Evolutionary conservation across 1,140 invertebrate species (phyloP).

Genomic region (Drosophila sturtevanti): DNA sequence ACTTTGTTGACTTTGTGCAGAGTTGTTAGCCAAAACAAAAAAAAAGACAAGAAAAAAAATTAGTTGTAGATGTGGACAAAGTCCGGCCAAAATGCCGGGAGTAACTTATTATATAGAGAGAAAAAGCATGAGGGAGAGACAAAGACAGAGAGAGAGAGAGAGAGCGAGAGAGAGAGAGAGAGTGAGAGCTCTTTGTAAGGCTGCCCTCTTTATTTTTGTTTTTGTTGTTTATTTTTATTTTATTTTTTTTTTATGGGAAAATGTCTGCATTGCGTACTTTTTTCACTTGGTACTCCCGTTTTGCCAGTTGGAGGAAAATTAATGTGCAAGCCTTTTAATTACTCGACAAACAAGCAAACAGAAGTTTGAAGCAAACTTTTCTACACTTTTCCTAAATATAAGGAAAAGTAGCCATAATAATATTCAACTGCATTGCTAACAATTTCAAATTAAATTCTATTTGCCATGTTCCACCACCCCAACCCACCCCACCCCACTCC

Average conservation of each 20-base stretch:
- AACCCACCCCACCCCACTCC: too few relatives aligned
- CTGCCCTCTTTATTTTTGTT: conserved; percentile 2
- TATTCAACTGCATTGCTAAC: background rate
- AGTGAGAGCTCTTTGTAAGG: conserved; percentile 59
- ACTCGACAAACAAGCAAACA: conserved; percentile 76
- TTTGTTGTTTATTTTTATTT: conserved; percentile 27
- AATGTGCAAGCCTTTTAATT: conserved; percentile 78
- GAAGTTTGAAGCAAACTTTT: conserved; percentile 54
- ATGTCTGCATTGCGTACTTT: conserved; percentile 72
- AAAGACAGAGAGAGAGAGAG: too few relatives aligned
- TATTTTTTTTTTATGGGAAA: conserved; percentile 35
- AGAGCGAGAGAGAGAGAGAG: too few relatives aligned
- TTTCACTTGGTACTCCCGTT: conserved; percentile 38
- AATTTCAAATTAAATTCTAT: background rate
- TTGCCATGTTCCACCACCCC: background rate
- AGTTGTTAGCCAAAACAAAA: conserved; percentile 60
- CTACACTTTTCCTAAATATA: conserved; percentile 41
- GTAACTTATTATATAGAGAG: conserved; percentile 50
- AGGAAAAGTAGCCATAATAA: conserved; percentile 23
- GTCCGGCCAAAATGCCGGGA: conserved; percentile 47
- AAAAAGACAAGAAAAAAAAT: conserved; percentile 69
- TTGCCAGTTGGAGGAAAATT: conserved; percentile 63
- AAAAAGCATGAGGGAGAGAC: too few relatives aligned
- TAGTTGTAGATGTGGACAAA: conserved; percentile 66
- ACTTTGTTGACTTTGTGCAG: conserved; percentile 69